phyloP scores from a whole-genome alignment of 2,797 vertebrate genomes.

The Sebastes nivosus region DNA sequence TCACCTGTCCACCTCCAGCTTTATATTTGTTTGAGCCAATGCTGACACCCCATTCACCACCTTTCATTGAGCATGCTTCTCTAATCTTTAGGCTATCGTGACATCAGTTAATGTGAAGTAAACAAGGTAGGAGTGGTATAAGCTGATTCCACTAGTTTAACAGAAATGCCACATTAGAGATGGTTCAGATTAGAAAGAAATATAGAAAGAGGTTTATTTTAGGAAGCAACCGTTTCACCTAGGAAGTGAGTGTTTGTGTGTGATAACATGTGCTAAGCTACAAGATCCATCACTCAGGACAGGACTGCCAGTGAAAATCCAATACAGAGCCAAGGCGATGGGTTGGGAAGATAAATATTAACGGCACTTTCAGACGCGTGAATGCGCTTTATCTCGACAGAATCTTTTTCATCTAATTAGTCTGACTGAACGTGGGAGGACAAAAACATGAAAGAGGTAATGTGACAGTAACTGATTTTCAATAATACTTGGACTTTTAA shows the following conservation, averaged over 20 bases:
- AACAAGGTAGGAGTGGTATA: neutral
- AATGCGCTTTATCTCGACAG: conserved; percentile 35
- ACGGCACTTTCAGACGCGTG: conserved; percentile 9
- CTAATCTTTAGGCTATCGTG: neutral
- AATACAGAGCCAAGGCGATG: conserved; percentile 30
- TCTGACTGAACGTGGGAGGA: conserved; percentile 3
- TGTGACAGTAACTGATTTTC: conserved; percentile 15
- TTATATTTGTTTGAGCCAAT: neutral
- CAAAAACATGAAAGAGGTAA: conserved; percentile 18
- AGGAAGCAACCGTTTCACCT: neutral
- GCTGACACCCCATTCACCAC: neutral
- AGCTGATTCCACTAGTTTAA: conserved; percentile 8
- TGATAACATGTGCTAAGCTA: conserved; percentile 41
- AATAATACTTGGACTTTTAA: conserved; percentile 19
- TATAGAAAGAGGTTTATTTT: neutral
- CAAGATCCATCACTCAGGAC: conserved; percentile 40
- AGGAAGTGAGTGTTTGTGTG: conserved; percentile 10
- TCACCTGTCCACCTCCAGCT: neutral
- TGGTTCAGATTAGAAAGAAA: conserved; percentile 19
- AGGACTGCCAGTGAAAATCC: conserved; percentile 26
- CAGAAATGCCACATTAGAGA: conserved; percentile 5
- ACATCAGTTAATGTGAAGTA: conserved; percentile 1
- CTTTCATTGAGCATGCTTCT: neutral
- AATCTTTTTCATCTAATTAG: neutral
- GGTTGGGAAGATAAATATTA: conserved; percentile 27